These are phyloP conservation scores for Conus ventricosus DNA, from an alignment of 1,140 invertebrate genomes.

Conservation along the genomic window DNA sequence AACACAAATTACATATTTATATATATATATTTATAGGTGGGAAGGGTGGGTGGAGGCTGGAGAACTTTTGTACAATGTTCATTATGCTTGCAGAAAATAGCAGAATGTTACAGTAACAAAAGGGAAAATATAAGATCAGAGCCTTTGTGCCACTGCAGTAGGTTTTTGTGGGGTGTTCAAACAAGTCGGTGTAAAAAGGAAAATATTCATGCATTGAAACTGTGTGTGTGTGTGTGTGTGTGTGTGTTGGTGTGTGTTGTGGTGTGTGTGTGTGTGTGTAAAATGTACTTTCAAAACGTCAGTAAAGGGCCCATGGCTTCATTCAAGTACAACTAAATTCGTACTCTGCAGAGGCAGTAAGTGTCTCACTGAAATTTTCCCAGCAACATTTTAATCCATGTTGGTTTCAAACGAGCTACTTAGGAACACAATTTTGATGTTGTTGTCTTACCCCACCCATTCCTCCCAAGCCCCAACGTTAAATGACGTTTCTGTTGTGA, in stretches of 20 bases:
- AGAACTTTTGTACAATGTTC: not conserved
- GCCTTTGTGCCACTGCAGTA: not conserved
- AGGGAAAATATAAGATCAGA: not conserved
- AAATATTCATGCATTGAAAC: too few relatives aligned
- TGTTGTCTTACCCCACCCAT: too few relatives aligned
- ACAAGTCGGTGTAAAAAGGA: not conserved
- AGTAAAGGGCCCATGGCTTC: not conserved
- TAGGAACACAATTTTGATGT: not conserved
- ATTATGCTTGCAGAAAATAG: constrained; percentile 11
- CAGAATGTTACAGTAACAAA: constrained; percentile 18
- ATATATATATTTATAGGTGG: too few relatives aligned
- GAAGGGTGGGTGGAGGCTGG: too few relatives aligned
- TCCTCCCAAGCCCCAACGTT: too few relatives aligned
- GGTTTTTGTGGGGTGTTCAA: not conserved
- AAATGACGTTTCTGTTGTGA: not conserved
- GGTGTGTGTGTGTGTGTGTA: not conserved
- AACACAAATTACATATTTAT: too few relatives aligned
- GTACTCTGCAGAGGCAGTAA: not conserved
- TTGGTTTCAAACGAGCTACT: too few relatives aligned
- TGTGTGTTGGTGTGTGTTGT: too few relatives aligned
- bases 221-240: not conserved
- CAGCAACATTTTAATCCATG: too few relatives aligned
- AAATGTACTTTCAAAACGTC: not conserved
- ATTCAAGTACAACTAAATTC: not conserved
- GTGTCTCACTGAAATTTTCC: not conserved